Conservation (phyloP, 1,140 invertebrate genomes). For the Pollicipes pollicipes region DNA sequence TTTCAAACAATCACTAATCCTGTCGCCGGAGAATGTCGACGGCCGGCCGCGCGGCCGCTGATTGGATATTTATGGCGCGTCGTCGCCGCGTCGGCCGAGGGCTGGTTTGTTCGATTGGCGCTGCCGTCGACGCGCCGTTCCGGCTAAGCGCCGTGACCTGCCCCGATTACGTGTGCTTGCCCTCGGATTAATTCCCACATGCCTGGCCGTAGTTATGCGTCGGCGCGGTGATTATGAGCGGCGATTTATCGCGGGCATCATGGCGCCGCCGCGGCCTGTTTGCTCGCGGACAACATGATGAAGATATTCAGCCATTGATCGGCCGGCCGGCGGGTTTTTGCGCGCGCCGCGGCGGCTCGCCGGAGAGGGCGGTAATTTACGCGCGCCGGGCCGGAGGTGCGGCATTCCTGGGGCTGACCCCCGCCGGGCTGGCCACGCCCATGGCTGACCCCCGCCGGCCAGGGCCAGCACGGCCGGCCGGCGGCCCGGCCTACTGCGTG, state of each 20-base stretch:
- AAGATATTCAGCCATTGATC: neutral
- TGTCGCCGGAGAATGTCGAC: neutral
- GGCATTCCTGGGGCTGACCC: neutral
- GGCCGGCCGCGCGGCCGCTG: neutral
- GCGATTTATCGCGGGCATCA: neutral
- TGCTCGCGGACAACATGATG: neutral
- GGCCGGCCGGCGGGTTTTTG: neutral
- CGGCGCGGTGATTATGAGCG: neutral
- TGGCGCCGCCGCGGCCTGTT: neutral
- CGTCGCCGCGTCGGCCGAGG: neutral
- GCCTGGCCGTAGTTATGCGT: neutral
- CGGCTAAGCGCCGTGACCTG: neutral
- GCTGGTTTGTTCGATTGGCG: neutral
- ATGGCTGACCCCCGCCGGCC: too few relatives aligned
- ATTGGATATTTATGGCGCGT: neutral
- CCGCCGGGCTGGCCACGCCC: neutral
- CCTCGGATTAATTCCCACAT: neutral
- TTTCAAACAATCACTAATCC: neutral
- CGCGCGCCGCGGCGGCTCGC: too few relatives aligned
- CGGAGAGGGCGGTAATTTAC: neutral
- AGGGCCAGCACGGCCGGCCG: too few relatives aligned
- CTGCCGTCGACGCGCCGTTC: neutral
- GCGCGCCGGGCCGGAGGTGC: neutral
- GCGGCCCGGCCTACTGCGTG: too few relatives aligned
- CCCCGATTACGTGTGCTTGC: neutral